phyloP scores from a whole-genome alignment of 2,797 vertebrate genomes.

The Telmatherina bonti region DNA sequence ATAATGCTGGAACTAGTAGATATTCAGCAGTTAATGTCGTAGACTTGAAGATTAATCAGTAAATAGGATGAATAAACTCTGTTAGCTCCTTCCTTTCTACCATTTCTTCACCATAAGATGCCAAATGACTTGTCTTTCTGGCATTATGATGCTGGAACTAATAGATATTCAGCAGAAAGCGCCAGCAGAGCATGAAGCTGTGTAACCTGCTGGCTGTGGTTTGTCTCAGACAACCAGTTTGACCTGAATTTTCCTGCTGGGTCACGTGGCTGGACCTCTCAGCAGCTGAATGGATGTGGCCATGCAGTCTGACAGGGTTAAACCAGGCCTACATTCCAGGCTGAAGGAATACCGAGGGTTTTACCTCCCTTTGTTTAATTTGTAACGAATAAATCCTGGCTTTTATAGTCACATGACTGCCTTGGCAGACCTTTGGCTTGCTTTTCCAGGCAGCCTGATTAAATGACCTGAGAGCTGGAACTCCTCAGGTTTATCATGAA shows the following conservation, averaged over 20 bases:
- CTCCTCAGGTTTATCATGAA: not conserved
- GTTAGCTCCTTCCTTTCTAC: no score
- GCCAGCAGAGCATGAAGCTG: not conserved
- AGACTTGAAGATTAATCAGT: no score
- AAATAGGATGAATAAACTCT: no score
- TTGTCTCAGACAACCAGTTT: slow-evolving; percentile 45
- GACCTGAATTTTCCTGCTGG: slow-evolving; percentile 52
- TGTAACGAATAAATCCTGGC: not conserved
- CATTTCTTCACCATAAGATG: no score
- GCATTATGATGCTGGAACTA: no score
- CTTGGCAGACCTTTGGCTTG: not conserved
- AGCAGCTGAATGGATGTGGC: slow-evolving; percentile 15
- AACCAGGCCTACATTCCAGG: slow-evolving; percentile 5
- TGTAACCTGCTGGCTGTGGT: not conserved
- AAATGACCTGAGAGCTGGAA: not conserved
- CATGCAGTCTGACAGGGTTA: not conserved
- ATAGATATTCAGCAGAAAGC: not conserved
- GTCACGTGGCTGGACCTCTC: slow-evolving; percentile 34
- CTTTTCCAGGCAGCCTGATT: not conserved
- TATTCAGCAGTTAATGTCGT: no score
- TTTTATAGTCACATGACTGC: not conserved
- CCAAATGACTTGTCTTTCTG: not conserved
- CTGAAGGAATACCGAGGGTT: no score
- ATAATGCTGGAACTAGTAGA: no score
- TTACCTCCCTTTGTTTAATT: not conserved